These are phyloP conservation scores for Micrastur ruficollis DNA, from an alignment of 2,797 vertebrate species.

Conservation along the genomic window DNA sequence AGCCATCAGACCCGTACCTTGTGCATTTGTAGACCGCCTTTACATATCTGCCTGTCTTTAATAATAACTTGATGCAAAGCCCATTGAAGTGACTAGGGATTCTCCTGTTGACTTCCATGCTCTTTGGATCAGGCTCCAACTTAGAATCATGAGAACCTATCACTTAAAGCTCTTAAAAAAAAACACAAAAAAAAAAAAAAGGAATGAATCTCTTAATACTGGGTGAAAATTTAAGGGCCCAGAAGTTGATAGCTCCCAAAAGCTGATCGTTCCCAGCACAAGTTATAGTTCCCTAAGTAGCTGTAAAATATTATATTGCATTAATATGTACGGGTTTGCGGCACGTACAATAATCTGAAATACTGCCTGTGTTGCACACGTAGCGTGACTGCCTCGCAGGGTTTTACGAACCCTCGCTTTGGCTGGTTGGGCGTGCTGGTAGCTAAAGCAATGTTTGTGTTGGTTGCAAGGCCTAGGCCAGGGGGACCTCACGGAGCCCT, in stretches of 20 bases:
- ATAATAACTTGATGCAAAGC: background rate
- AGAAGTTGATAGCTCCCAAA: background rate
- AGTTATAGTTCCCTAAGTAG: background rate
- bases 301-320: background rate
- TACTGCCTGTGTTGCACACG: background rate
- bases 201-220: background rate
- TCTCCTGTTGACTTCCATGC: background rate
- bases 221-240: background rate
- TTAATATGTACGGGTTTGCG: background rate
- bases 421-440: background rate
- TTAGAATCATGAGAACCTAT: background rate
- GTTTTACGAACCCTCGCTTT: background rate
- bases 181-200: background rate
- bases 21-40: background rate
- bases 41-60: background rate
- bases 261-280: background rate
- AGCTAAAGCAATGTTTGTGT: background rate
- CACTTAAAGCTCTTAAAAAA: background rate
- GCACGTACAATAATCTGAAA: background rate
- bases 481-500: background rate
- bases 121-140: background rate
- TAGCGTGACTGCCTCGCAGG: background rate
- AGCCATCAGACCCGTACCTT: background rate
- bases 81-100: background rate
- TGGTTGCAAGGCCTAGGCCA: background rate